Base-by-base conservation (phyloP, 1,140 invertebrate species). In the Nixonia krombeini region DNA sequence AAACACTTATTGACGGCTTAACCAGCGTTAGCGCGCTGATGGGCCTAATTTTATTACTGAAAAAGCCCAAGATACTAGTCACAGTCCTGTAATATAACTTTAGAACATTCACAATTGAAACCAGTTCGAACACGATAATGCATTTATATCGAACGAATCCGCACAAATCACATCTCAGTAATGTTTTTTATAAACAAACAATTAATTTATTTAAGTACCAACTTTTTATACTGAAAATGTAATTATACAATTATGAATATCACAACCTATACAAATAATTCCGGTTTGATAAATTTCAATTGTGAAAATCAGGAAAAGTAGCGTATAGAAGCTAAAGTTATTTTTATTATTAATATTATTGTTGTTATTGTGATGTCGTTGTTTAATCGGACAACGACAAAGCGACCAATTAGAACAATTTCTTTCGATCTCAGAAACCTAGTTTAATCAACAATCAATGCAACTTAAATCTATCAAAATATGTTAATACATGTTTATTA, bases 61-160 rank as follows among this genome's bases (percentile, higher is more conserved):
- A 59, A 40, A 29, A 35, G 49, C 62, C 49, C 35, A 51, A 65
- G 23, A 41, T 53, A 57, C 49, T 57, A 42, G 55, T 42, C 42
- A 45, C 59, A 70, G 59, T 70, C 55, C 64, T 69, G 58, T 59
- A 64, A 56, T 49, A 55, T 52, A 68, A 47, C 65, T 53, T 47
- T 33, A 42, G 44, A 41, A 40, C 40, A 38, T 67, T 45, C 5
- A 45, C 26, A 45, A 29, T 45, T 29, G 13, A 45, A 45, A 23
- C 21, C 15, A 17, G 9, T 40, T 17, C n/a, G n/a, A n/a, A n/a
- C n/a, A n/a, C n/a, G n/a, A n/a, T n/a, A n/a, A n/a, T n/a, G n/a
- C n/a, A n/a, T n/a, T n/a, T n/a, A n/a, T n/a, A n/a, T n/a, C n/a
- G n/a, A n/a, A n/a, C n/a, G n/a, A n/a, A n/a, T n/a, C n/a, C n/a